A percentile compares a stretch with the other conserved stretches of the same genome.
Conservation (phyloP, 2,797 vertebrate species). For the Catamblyrhynchus diadema region DNA sequence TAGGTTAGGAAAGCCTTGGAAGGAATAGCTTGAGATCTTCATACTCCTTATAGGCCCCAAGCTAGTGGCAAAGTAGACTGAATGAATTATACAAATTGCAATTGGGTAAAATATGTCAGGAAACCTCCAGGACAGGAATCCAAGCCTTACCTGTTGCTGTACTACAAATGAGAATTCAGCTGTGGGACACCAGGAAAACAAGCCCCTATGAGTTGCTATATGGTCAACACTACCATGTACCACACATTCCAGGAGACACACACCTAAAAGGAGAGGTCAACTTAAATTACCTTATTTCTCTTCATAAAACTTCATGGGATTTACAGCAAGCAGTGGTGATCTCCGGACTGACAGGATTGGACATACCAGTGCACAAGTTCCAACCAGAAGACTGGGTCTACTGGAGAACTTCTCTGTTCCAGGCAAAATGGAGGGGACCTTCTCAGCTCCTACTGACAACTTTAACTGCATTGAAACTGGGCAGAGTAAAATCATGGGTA, state of each 20-base stretch:
- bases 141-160: not conserved
- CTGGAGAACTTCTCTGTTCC: not conserved
- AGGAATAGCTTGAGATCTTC: not conserved
- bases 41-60: not conserved
- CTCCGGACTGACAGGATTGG: fast-evolving
- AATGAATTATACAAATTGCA: not conserved
- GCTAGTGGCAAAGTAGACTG: not conserved
- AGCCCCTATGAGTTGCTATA: not conserved
- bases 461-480: not conserved
- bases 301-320: not conserved
- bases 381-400: not conserved
- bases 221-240: not conserved
- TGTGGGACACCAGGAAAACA: not conserved
- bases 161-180: not conserved
- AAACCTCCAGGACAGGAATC: not conserved
- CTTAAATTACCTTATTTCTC: not conserved
- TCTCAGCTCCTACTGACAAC: not conserved
- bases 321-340: not conserved
- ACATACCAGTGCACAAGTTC: fast-evolving
- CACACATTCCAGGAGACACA: not conserved
- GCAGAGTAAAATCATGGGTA: not conserved
- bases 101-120: not conserved
- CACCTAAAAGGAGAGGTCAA: not conserved
- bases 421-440: not conserved
- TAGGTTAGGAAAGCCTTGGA: not conserved